Conservation (phyloP, 2,797 vertebrate genomes). For the Podargus strigoides region DNA sequence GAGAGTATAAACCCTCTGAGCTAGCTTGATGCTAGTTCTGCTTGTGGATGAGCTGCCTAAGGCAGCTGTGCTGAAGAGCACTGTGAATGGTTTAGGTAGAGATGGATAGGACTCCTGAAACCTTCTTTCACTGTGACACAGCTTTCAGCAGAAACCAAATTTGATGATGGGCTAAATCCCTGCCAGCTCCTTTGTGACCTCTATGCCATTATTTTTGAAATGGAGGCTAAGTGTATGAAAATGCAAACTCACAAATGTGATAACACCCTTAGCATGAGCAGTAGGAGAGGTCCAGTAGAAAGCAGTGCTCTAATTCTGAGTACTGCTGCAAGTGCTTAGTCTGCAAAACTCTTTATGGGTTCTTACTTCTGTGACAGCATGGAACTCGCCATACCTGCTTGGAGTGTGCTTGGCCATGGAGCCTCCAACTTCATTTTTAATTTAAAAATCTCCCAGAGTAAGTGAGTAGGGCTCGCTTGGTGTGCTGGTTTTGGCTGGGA, state of each 20-base stretch:
- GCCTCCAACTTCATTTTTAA: not conserved
- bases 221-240: not conserved
- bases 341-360: not conserved
- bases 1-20: not conserved
- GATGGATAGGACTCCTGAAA: not conserved
- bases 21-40: not conserved
- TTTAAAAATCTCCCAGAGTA: not conserved
- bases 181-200: not conserved
- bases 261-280: not conserved
- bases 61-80: not conserved
- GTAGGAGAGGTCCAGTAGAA: not conserved
- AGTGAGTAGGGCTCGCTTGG: not conserved
- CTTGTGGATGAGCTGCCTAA: not conserved
- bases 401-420: not conserved
- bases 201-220: not conserved
- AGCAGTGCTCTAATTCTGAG: not conserved
- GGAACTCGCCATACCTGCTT: not conserved
- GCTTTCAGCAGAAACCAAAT: not conserved
- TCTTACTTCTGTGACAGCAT: not conserved
- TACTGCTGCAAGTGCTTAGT: not conserved
- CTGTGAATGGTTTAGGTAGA: not conserved
- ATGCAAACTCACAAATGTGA: not conserved
- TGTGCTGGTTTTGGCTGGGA: not conserved
- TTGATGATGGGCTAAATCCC: not conserved
- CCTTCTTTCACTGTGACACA: not conserved